Evolutionary conservation across 1,140 invertebrate genomes (phyloP).

Genomic region (Zaprionus lachaisei): DNA sequence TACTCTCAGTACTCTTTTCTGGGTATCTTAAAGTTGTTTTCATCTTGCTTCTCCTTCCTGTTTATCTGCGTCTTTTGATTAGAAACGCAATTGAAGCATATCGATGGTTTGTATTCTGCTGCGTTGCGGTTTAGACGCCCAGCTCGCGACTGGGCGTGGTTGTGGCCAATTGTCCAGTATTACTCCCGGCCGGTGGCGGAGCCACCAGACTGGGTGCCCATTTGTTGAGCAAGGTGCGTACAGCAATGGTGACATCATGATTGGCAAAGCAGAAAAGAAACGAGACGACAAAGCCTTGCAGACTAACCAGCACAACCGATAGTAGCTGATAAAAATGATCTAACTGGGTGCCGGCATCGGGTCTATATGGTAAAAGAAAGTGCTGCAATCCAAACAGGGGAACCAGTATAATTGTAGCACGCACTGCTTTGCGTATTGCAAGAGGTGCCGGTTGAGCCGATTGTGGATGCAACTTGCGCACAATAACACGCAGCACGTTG

Average conservation of each 20-base stretch:
- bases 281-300: constrained; percentile 94
- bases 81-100: constrained; percentile 53
- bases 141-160: constrained; percentile 82
- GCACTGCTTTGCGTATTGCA: constrained; percentile 85
- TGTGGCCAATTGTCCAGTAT: constrained; percentile 83
- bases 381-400: constrained; percentile 92
- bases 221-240: constrained; percentile 84
- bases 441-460: constrained; percentile 86
- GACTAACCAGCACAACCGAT: constrained; percentile 91
- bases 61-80: background rate
- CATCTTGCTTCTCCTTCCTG: background rate
- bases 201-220: constrained; percentile 68
- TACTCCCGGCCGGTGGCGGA: constrained; percentile 73
- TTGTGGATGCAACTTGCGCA: constrained; percentile 91
- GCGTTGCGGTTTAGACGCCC: constrained; percentile 67
- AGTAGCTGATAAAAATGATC: constrained; percentile 90
- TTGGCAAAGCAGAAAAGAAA: constrained; percentile 96
- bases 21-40: background rate
- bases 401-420: constrained; percentile 92
- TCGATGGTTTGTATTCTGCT: constrained; percentile 18
- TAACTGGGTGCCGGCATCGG: constrained; percentile 87
- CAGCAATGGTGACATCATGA: constrained; percentile 90
- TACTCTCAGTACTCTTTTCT: background rate
- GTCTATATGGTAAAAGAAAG: constrained; percentile 92
- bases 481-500: constrained; percentile 93